These are phyloP conservation scores for Peromyscus aztecus DNA, from an alignment of 2,797 vertebrate species.

Conservation along the genomic window DNA sequence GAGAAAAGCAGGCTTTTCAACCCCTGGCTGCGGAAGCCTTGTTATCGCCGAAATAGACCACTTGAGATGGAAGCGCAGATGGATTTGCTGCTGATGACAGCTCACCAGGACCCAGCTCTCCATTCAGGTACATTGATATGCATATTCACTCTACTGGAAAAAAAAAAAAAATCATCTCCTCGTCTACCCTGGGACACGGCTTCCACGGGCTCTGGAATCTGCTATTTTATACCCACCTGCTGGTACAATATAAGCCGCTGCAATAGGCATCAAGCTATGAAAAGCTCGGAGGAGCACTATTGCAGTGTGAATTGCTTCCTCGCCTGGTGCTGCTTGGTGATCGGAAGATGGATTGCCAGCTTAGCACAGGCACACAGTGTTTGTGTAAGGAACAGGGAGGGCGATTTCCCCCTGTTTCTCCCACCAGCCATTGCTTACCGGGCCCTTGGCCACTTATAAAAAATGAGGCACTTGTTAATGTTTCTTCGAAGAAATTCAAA, in stretches of 20 bases:
- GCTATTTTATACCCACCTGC: constrained; percentile 82
- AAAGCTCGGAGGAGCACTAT: constrained; percentile 81
- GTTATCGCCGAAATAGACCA: constrained; percentile 83
- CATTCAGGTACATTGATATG: constrained; percentile 83
- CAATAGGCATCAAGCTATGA: constrained; percentile 81
- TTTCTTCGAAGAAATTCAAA: constrained; percentile 70
- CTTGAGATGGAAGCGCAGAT: constrained; percentile 83
- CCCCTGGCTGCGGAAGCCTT: constrained; percentile 82
- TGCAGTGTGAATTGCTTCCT: constrained; percentile 77
- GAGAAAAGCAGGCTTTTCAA: constrained; percentile 82
- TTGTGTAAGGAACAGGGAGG: constrained; percentile 64
- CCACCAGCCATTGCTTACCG: constrained; percentile 56
- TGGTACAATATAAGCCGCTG: constrained; percentile 80
- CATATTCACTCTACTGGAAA: constrained; percentile 84
- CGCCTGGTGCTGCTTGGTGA: constrained; percentile 72
- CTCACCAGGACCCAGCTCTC: constrained; percentile 86
- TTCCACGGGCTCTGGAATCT: constrained; percentile 80
- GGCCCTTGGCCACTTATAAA: constrained; percentile 63
- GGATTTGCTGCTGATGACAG: constrained; percentile 85
- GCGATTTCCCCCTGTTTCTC: constrained; percentile 64
- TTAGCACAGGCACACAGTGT: constrained; percentile 76
- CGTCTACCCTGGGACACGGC: constrained; percentile 80
- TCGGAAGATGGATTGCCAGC: constrained; percentile 81
- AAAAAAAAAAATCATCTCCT: constrained; percentile 86
- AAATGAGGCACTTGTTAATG: constrained; percentile 69